Evolutionary conservation across 2,113 vertebrate species (phyloP).

Genomic region (Rissa tridactyla): DNA sequence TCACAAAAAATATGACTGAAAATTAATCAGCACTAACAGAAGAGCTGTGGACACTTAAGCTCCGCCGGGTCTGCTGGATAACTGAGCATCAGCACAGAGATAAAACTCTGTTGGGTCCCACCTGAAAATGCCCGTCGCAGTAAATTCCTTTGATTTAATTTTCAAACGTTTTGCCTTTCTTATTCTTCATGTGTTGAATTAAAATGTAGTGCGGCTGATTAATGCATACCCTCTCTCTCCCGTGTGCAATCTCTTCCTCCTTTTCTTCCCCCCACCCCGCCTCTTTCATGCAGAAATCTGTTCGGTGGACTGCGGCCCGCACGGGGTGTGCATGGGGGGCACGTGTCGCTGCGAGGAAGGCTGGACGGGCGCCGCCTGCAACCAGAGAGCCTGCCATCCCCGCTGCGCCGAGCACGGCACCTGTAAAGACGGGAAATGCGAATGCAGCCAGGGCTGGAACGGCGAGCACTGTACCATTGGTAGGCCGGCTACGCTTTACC

Average conservation of each 20-base stretch:
- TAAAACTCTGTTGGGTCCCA: not conserved
- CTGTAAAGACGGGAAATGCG: slow-evolving; percentile 94
- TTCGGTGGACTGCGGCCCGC: slow-evolving; percentile 86
- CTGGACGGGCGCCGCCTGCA: slow-evolving; percentile 90
- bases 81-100: not conserved
- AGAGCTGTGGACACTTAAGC: not conserved
- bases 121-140: not conserved
- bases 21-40: not conserved
- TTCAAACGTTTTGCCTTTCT: not conserved
- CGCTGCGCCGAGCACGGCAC: slow-evolving; percentile 94
- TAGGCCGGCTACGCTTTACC: slow-evolving; percentile 71
- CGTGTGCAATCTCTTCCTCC: not conserved
- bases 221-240: not conserved
- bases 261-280: not conserved
- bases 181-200: not conserved
- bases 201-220: not conserved
- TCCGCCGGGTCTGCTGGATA: not conserved
- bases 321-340: slow-evolving; percentile 89
- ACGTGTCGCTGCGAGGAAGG: slow-evolving; percentile 94
- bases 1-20: not conserved
- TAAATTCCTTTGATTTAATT: not conserved
- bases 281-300: slow-evolving; percentile 82
- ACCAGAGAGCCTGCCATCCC: slow-evolving; percentile 92
- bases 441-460: slow-evolving; percentile 97
- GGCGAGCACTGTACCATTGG: slow-evolving; percentile 98